A percentile compares a stretch with the other conserved stretches of the same genome.
Evolutionary conservation across 92 coral and sea anemone species (phyloP).

Genomic region (Porites rus): DNA sequence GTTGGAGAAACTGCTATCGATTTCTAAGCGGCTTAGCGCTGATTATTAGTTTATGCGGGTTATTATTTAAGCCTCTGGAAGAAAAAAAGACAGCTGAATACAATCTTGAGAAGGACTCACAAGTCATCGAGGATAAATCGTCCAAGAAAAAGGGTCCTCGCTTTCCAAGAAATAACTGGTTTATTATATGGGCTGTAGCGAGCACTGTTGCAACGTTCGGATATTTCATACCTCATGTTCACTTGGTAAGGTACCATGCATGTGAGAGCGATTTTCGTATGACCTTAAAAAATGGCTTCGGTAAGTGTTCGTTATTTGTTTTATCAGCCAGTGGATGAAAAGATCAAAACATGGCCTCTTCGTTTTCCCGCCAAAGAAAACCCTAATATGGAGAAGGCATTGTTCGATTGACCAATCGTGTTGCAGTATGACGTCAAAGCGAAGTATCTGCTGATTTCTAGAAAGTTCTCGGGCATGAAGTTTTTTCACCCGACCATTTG

Average conservation of each 20-base stretch:
- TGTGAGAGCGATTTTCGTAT: too few species aligned
- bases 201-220: conserved; percentile 92
- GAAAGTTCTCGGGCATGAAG: too few species aligned
- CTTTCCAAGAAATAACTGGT: conserved; percentile 78
- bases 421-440: too few species aligned
- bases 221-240: conserved; percentile 95
- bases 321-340: too few species aligned
- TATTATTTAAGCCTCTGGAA: conserved; percentile 80
- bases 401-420: too few species aligned
- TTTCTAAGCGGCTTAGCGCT: conserved; percentile 84
- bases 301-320: too few species aligned
- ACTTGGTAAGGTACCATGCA: conserved; percentile 73
- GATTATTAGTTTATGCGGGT: conserved; percentile 79
- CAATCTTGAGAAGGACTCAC: not conserved
- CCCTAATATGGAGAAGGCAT: too few species aligned
- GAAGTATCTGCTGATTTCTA: too few species aligned
- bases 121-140: not conserved
- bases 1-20: conserved; percentile 94
- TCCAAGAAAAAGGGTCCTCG: conserved; percentile 21
- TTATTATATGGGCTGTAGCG: conserved; percentile 84
- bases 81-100: conserved; percentile 28
- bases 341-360: too few species aligned
- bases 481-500: too few species aligned
- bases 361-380: too few species aligned
- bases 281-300: too few species aligned